Evolutionary conservation across 2,888 invertebrate genomes (phyloP).

Genomic region (Sisyra terminalis): DNA sequence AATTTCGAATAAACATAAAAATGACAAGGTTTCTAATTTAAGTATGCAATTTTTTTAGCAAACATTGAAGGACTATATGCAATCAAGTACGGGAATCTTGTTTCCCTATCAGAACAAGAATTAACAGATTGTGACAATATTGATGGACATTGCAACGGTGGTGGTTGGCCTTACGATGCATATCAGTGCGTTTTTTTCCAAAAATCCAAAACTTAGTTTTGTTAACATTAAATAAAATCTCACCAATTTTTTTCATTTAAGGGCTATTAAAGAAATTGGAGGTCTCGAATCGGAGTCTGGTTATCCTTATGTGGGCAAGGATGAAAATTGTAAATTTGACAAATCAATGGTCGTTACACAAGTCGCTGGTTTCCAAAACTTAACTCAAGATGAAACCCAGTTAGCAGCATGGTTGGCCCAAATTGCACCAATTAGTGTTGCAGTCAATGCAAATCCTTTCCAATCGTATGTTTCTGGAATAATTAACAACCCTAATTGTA

Average conservation of each 20-base stretch:
- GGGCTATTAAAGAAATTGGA: slow-evolving; percentile 34
- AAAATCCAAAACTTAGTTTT: slow-evolving; percentile 1
- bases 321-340: slow-evolving; percentile 65
- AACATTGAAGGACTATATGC: slow-evolving; percentile 93
- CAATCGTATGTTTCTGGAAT: too few relatives aligned
- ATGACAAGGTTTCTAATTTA: too few relatives aligned
- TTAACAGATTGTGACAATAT: slow-evolving; percentile 87
- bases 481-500: too few relatives aligned
- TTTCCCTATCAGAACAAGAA: slow-evolving; percentile 88
- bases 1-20: too few relatives aligned
- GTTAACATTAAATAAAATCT: too few relatives aligned
- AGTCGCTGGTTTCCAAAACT: slow-evolving; percentile 23
- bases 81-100: slow-evolving; percentile 53
- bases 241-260: too few relatives aligned
- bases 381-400: too few relatives aligned
- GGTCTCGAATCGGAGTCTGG: slow-evolving; percentile 79
- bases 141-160: slow-evolving; percentile 82
- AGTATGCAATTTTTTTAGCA: too few relatives aligned
- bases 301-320: slow-evolving; percentile 80
- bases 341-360: slow-evolving; percentile 41
- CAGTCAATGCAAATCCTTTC: too few relatives aligned
- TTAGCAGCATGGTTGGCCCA: too few relatives aligned
- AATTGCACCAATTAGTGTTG: too few relatives aligned
- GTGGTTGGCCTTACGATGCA: slow-evolving; percentile 62
- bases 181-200: slow-evolving; percentile 69